phyloP scores from a whole-genome alignment of 2,113 vertebrate species.

The Phalacrocorax aristotelis region DNA sequence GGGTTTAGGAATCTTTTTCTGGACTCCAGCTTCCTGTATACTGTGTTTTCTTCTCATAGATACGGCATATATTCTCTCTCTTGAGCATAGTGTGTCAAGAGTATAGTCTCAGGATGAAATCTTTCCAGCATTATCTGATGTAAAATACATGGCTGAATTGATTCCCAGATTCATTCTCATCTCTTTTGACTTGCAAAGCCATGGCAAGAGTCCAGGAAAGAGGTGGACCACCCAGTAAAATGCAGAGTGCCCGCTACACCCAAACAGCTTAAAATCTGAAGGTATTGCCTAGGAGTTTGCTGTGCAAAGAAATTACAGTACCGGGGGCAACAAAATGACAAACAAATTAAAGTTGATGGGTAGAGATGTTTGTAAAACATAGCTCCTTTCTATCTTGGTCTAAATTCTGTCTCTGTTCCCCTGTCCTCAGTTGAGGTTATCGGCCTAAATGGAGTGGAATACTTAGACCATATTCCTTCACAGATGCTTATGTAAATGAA shows the following conservation, averaged over 20 bases:
- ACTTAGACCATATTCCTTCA: background rate
- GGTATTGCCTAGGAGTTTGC: background rate
- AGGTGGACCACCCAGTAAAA: background rate
- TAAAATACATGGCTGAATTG: background rate
- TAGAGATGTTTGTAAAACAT: background rate
- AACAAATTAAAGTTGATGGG: background rate
- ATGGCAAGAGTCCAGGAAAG: background rate
- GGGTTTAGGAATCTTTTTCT: background rate
- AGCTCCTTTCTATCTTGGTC: background rate
- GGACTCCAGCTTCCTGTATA: background rate
- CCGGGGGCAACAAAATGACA: background rate
- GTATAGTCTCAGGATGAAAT: background rate
- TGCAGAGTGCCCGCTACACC: background rate
- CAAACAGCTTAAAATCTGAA: background rate
- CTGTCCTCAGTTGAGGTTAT: background rate
- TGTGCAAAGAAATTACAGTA: background rate
- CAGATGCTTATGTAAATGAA: background rate
- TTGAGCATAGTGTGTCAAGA: background rate
- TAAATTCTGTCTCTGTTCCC: background rate
- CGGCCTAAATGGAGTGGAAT: background rate
- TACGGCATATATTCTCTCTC: background rate
- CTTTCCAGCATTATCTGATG: background rate
- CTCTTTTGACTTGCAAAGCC: background rate
- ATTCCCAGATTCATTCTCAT: background rate
- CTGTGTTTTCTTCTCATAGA: background rate